phyloP scores from a whole-genome alignment of 1,140 invertebrate species.

The Nephotettix cincticeps region DNA sequence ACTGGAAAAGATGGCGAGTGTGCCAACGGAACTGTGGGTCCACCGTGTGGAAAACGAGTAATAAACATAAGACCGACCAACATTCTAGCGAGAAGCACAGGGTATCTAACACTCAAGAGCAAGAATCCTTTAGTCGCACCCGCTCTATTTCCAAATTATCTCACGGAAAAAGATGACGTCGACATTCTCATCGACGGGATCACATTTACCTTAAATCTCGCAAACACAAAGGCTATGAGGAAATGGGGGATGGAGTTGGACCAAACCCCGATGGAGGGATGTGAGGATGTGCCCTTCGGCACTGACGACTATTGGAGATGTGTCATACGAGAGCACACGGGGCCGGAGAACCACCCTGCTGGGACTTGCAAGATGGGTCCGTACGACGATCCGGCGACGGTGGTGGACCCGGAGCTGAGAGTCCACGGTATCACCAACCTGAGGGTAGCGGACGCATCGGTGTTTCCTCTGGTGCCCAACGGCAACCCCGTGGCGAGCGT shows the following conservation, averaged over 20 bases:
- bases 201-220: conserved; percentile 46
- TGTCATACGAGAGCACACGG: conserved; percentile 44
- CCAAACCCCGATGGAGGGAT: conserved; percentile 32
- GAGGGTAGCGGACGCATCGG: conserved; percentile 48
- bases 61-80: conserved; percentile 37
- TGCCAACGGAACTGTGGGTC: conserved; percentile 15
- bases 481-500: conserved; percentile 52
- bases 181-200: conserved; percentile 51
- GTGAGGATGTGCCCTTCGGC: conserved; percentile 45
- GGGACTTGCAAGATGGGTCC: conserved; percentile 64
- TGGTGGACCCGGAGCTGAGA: conserved; percentile 46
- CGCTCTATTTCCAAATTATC: conserved; percentile 59
- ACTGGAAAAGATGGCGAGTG: conserved; percentile 40
- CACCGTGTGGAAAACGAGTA: conserved; percentile 16
- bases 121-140: conserved; percentile 56
- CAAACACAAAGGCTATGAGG: conserved; percentile 41
- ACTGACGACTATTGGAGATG: conserved; percentile 57
- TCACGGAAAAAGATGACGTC: conserved; percentile 49
- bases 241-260: conserved; percentile 39
- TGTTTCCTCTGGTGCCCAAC: conserved; percentile 57
- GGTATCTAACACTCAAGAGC: conserved; percentile 47
- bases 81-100: conserved; percentile 47
- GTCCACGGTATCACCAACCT: conserved; percentile 46
- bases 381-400: conserved; percentile 42
- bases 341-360: conserved; percentile 57